Base-by-base conservation (phyloP, 2,113 vertebrate species). In the Callopanchax toddi region DNA sequence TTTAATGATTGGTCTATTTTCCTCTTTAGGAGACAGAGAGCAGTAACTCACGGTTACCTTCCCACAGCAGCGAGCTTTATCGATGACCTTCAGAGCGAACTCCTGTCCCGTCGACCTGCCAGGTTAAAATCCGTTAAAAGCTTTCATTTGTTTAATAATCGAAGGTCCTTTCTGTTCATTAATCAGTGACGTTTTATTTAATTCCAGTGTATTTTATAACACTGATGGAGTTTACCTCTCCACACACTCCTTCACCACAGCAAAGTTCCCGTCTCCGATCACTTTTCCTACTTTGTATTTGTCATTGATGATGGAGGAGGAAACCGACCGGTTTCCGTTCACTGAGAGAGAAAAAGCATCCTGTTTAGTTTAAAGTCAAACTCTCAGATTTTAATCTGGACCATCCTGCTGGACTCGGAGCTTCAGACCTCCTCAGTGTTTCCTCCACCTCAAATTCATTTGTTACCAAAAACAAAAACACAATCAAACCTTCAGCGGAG, bases 201-300 rank as follows among this genome's bases (percentile, higher is more conserved):
- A n/a, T n/a, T n/a, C n/a, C 4, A 29, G 26, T 4, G 26, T 29
- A 7, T 7, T 29, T 6, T 32, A 4, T 6, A 8, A 5, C 6
- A 9, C 3, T 4, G 40, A 2, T n/a, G n/a, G 40, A 2, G 18
- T 34, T 56, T 71, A 98, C 97, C 96, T 89, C 89, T 99, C 96
- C 74, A 95, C 58, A 2, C 97, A 99, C 74, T 99, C 96, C 81
- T 98, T 97, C 20, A 99, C 97, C 2, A 99, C 95, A 0, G 97
- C 97, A 23, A 99, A 99, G 89, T 99, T 99, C 22, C 97, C 97
- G 4, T 99, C 97, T 10, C 97, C 97, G 21, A 99, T 99, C 72
- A 99, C 95, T 83, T 98, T 98, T 0, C 97, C 96, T 3, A 99
- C 94, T 82, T 91, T 92, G 67, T 99, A 99, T 68, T 99, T 99